phyloP scores from a whole-genome alignment of 2,888 invertebrate genomes.

The Iselma pallidipennis region DNA sequence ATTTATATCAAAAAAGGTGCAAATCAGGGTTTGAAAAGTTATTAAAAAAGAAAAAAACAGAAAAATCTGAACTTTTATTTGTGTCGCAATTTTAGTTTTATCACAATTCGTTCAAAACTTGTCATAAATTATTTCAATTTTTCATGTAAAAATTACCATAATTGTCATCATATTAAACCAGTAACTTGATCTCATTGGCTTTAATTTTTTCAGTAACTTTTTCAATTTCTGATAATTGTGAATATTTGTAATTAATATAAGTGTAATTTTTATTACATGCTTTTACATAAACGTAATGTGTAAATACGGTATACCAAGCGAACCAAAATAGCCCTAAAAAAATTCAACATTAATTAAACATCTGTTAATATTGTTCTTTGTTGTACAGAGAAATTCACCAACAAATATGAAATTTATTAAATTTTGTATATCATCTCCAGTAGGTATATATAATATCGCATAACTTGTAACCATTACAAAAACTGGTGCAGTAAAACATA shows the following conservation, averaged over 20 bases:
- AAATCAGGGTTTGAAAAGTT: too few relatives aligned
- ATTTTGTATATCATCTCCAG: slow-evolving; percentile 13
- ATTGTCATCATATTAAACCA: background rate
- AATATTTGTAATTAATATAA: background rate
- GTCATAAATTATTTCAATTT: background rate
- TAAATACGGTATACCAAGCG: slow-evolving; percentile 14
- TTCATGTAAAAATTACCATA: background rate
- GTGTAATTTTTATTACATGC: background rate
- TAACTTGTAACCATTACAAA: slow-evolving; percentile 20
- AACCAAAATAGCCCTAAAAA: slow-evolving; percentile 18
- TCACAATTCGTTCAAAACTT: too few relatives aligned
- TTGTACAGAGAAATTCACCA: slow-evolving; percentile 6
- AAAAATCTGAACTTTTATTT: too few relatives aligned
- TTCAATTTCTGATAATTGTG: background rate
- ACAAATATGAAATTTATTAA: slow-evolving; percentile 16
- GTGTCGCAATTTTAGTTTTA: too few relatives aligned
- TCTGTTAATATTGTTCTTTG: background rate
- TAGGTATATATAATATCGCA: slow-evolving; percentile 5
- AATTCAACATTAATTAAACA: background rate
- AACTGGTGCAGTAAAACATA: slow-evolving; percentile 20
- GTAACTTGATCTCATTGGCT: background rate
- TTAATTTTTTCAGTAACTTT: background rate
- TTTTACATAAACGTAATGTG: slow-evolving; percentile 2
- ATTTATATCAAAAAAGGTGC: too few relatives aligned
- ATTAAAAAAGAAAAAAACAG: too few relatives aligned